Conservation (phyloP, 2,797 vertebrate species). For the Dipus sagitta region DNA sequence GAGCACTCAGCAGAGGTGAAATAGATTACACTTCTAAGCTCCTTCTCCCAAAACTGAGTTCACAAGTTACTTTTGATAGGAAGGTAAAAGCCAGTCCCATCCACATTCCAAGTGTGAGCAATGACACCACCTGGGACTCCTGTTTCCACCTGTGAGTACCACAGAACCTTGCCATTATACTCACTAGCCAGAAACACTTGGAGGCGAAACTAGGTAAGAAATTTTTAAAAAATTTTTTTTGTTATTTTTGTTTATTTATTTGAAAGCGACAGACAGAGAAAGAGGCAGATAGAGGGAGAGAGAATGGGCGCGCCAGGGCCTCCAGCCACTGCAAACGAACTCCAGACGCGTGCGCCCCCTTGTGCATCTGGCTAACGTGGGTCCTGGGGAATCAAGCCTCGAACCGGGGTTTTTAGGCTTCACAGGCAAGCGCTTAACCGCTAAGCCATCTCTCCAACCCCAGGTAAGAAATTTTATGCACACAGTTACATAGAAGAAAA, state of each 20-base stretch:
- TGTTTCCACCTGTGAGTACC: constrained; percentile 69
- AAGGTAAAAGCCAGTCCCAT: constrained; percentile 71
- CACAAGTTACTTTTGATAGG: constrained; percentile 39
- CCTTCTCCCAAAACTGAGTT: constrained; percentile 15
- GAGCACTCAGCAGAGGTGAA: neutral
- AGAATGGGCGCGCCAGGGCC: too few relatives aligned
- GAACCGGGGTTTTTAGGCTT: too few relatives aligned
- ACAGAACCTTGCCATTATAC: neutral
- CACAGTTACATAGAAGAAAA: neutral
- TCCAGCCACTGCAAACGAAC: too few relatives aligned
- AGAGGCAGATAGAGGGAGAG: too few relatives aligned
- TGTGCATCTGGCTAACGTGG: too few relatives aligned
- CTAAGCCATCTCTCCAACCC: too few relatives aligned
- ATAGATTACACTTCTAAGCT: neutral
- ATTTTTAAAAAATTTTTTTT: too few relatives aligned
- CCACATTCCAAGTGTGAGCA: constrained; percentile 71
- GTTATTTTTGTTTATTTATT: too few relatives aligned
- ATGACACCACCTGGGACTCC: constrained; percentile 47
- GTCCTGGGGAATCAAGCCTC: too few relatives aligned
- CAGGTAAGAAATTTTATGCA: neutral
- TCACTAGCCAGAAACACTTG: neutral
- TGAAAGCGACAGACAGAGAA: too few relatives aligned
- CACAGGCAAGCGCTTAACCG: too few relatives aligned
- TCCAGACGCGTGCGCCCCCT: too few relatives aligned
- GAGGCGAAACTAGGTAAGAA: neutral